Evolutionary conservation across 2,888 invertebrate genomes (phyloP), one percentile per base, ranked within the genome.

Genomic region (Drosophila affinis): DNA sequence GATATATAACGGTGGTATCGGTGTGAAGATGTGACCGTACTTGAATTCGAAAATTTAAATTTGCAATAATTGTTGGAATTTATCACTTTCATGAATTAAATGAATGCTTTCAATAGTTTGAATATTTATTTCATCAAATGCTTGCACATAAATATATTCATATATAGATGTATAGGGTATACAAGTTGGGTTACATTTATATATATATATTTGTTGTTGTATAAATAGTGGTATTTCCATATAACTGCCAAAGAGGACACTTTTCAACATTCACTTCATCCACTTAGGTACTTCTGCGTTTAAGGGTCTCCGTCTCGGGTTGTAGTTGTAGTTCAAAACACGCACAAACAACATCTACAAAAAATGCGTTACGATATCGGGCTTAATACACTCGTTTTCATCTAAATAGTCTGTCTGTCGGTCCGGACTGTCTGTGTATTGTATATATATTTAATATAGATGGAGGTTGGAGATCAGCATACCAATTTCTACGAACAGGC

Each of bases 41-140:
- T 5, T 29, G 29, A 29, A 29, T 29, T 29, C 9, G 32, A 32
- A 3, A 12, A 12, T 32, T 32, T 32, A 3, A 32, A 32, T 3
- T 12, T 7, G 1, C 7, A 29, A 9, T 29, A 29, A 9, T 9
- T 29, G 9, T 29, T 29, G 7, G 29, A 29, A 29, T 12, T 34
- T 1, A 12, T 12, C 34, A 34, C 12, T 12, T 34, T 34, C 5
- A 12, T 34, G 34, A 34, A 34, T 34, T 5, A 12, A 32, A 9
- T 29, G 3, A 86, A 72, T 79, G 75, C 68, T 73, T 84, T 71
- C 69, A 87, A 79, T 84, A 79, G 73, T 69, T 63, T 65, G 62
- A 82, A 88, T 88, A 80, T 81, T 73, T 76, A 76, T 76, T 88
- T 85, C 86, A 75, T 75, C 81, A 85, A 70, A 71, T 76, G 44